Evolutionary conservation across 2,113 vertebrate genomes (phyloP).

Genomic region (Phylloscopus trochiloides): DNA sequence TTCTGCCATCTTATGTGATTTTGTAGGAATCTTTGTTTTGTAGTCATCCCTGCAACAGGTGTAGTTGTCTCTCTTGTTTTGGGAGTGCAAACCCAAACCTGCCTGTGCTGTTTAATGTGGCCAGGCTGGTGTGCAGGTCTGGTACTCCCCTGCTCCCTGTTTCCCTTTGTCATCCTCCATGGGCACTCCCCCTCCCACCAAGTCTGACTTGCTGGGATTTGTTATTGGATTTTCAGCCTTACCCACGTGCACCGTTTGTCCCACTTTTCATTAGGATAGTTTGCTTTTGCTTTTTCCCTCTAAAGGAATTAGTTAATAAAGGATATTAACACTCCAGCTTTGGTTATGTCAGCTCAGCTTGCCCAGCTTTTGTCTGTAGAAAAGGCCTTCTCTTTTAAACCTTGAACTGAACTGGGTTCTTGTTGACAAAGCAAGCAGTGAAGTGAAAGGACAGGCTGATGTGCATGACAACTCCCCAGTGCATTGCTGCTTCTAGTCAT

Average conservation of each 20-base stretch:
- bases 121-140: background rate
- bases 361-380: background rate
- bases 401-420: background rate
- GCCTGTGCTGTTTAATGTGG: background rate
- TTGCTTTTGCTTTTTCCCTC: background rate
- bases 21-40: background rate
- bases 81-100: background rate
- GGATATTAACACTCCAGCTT: background rate
- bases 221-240: background rate
- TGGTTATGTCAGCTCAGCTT: background rate
- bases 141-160: background rate
- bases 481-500: background rate
- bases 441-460: background rate
- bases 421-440: background rate
- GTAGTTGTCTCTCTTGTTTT: background rate
- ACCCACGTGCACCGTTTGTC: accelerated
- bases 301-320: background rate
- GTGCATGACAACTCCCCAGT: background rate
- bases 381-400: background rate
- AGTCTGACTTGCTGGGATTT: background rate
- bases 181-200: background rate
- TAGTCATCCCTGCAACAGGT: background rate
- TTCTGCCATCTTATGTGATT: background rate
- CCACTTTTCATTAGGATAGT: background rate
- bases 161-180: background rate